These are phyloP conservation scores for Nasonia longicornis DNA, from an alignment of 1,140 invertebrate species.

Conservation along the genomic window DNA sequence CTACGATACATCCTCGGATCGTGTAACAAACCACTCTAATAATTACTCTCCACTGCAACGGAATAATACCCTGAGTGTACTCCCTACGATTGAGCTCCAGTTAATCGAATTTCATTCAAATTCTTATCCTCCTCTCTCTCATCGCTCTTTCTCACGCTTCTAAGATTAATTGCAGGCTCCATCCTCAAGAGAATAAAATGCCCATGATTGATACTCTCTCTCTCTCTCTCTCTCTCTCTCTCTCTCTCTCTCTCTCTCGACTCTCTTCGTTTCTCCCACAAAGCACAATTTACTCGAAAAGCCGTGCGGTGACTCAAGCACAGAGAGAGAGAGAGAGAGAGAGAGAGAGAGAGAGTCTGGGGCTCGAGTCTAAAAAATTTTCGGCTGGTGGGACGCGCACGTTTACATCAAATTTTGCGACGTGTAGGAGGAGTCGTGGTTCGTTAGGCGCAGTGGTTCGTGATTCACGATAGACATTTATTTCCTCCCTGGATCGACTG, in stretches of 20 bases:
- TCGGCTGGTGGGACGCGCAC: not conserved
- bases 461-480: slow-evolving; percentile 54
- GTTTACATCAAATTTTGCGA: slow-evolving; percentile 38
- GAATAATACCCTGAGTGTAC: not conserved
- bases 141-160: not conserved
- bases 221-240: not conserved
- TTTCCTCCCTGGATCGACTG: slow-evolving; percentile 32
- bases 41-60: not conserved
- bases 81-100: not conserved
- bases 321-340: no score
- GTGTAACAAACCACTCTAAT: not conserved
- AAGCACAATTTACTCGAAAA: slow-evolving; percentile 27
- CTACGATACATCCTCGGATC: not conserved
- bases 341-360: no score
- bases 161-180: slow-evolving; percentile 18
- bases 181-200: slow-evolving; percentile 18
- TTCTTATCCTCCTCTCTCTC: not conserved
- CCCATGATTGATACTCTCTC: slow-evolving; percentile 18
- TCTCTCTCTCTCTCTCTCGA: not conserved
- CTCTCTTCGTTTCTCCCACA: not conserved
- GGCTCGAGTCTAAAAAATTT: not conserved
- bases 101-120: slow-evolving; percentile 5
- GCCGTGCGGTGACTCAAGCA: not conserved
- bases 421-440: slow-evolving; percentile 39
- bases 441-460: slow-evolving; percentile 57